Conservation (phyloP, 2,888 invertebrate genomes). For the Leucophenga maculata region DNA sequence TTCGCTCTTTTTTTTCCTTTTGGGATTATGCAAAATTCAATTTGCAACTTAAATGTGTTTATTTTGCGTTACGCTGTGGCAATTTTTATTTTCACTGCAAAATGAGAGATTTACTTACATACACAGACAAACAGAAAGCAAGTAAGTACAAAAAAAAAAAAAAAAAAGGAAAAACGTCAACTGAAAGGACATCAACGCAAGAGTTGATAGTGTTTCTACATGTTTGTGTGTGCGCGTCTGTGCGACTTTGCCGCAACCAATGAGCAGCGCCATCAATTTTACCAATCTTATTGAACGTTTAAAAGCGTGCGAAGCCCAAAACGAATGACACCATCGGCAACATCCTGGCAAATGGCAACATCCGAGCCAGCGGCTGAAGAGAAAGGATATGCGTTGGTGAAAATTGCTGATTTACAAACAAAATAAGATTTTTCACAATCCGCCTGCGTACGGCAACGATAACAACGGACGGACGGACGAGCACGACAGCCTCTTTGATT, state of each 20-base stretch:
- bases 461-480: constrained; percentile 4
- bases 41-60: constrained; percentile 71
- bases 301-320: constrained; percentile 42
- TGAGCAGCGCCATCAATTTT: constrained; percentile 64
- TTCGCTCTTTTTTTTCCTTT: constrained; percentile 32
- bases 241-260: constrained; percentile 40
- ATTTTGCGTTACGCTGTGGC: constrained; percentile 68
- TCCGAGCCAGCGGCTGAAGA: constrained; percentile 18
- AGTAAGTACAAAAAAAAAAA: too few species aligned
- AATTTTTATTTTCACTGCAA: constrained; percentile 62
- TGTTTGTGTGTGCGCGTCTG: constrained; percentile 17
- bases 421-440: constrained; percentile 56
- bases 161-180: background rate
- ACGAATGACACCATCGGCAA: background rate
- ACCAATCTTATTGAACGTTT: constrained; percentile 67
- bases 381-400: constrained; percentile 48
- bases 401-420: constrained; percentile 68
- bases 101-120: constrained; percentile 61
- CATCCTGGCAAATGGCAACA: too few species aligned
- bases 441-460: background rate
- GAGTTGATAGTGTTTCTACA: constrained; percentile 16
- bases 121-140: constrained; percentile 22
- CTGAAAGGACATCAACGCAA: constrained; percentile 14
- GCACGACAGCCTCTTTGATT: background rate
- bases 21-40: constrained; percentile 69